Evolutionary conservation across 2,888 invertebrate species (phyloP).

Genomic region (Drosophila kokeensis): DNA sequence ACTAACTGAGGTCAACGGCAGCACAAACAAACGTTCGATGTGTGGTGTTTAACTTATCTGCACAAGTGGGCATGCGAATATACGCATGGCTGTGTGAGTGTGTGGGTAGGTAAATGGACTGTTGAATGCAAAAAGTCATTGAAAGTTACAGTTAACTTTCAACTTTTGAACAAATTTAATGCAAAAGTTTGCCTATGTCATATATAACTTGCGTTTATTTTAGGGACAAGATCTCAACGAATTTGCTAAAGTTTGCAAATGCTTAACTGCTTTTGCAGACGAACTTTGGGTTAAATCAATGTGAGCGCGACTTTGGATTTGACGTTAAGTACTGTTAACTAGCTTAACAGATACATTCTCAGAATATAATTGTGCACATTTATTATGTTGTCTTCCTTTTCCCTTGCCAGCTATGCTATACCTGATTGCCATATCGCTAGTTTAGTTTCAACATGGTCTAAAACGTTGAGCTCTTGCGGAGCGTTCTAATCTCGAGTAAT

Average conservation of each 20-base stretch:
- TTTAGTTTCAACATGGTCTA: conserved; percentile 2
- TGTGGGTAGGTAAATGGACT: conserved; percentile 59
- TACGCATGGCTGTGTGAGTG: conserved; percentile 14
- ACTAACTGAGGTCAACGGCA: conserved; percentile 50
- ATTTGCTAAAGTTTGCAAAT: conserved; percentile 45
- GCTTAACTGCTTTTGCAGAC: conserved; percentile 39
- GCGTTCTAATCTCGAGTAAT: conserved; percentile 66
- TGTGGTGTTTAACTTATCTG: conserved; percentile 52
- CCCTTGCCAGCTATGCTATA: not conserved
- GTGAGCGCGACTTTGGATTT: conserved; percentile 28
- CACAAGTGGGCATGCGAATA: conserved; percentile 9
- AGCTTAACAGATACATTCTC: conserved; percentile 2
- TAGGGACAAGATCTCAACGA: conserved; percentile 28
- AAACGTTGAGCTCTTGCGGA: conserved; percentile 47
- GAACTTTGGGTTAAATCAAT: conserved; percentile 41
- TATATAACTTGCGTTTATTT: conserved; percentile 48
- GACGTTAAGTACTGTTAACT: conserved; percentile 24
- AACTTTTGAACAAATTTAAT: conserved; percentile 64
- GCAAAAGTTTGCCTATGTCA: conserved; percentile 57
- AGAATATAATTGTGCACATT: not conserved
- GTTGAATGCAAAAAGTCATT: conserved; percentile 68
- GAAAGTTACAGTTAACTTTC: conserved; percentile 61
- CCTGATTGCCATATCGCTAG: not conserved
- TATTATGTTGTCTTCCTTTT: not conserved
- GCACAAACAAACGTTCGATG: conserved; percentile 33